Conservation (phyloP, 2,888 invertebrate genomes). For the Xylota sylvarum region DNA sequence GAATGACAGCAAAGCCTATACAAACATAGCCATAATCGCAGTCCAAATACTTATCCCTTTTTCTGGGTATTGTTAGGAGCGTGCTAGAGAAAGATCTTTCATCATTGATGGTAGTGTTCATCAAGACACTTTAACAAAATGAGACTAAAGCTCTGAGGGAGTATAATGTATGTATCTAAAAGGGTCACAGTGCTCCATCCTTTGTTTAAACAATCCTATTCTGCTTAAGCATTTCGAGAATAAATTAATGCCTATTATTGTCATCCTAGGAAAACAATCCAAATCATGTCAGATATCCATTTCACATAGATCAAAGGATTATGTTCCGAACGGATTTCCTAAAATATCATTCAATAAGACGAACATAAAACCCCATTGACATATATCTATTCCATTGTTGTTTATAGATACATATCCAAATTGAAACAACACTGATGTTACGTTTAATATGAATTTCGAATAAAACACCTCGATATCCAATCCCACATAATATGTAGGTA, state of each 20-base stretch:
- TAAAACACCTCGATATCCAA: constrained; percentile 5
- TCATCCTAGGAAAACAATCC: not conserved
- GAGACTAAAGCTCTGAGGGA: no score
- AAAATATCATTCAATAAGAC: constrained; percentile 6
- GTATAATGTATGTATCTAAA: no score
- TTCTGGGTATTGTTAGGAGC: no score
- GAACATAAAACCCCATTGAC: constrained; percentile 17
- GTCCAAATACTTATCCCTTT: no score
- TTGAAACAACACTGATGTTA: constrained; percentile 12
- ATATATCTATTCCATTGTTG: not conserved
- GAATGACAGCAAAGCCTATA: no score
- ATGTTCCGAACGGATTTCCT: not conserved
- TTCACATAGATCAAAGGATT: not conserved
- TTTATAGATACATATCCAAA: constrained; percentile 16
- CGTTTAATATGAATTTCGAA: not conserved
- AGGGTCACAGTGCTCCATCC: no score
- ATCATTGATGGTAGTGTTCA: no score
- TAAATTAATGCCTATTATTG: not conserved
- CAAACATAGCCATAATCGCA: no score
- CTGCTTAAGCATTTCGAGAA: not conserved
- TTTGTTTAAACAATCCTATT: no score
- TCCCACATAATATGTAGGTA: not conserved
- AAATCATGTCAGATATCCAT: constrained; percentile 8
- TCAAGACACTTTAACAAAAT: no score
- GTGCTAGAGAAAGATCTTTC: no score